Evolutionary conservation across 2,888 invertebrate genomes (phyloP), one percentile per base, ranked within the genome.

Genomic region (Eilema griseolum): DNA sequence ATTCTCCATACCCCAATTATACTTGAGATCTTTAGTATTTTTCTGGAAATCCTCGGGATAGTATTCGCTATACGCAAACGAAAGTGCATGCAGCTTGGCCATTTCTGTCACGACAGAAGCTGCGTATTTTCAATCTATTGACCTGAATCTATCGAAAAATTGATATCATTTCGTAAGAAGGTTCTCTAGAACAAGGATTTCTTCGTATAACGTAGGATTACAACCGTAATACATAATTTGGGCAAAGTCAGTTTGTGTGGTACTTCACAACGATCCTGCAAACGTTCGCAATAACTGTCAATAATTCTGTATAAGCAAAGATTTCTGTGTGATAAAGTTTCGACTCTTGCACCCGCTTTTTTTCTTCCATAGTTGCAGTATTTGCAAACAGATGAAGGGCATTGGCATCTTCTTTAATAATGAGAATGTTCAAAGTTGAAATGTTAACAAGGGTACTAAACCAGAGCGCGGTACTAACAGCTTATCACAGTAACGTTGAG

Each of bases 31-130:
- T 26, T 41, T 28, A 24, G n/a, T 20, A 26, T 26, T n/a, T 24
- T 66, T 24, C 5, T 66, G 23, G 41, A 83, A 90, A 24, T 80
- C 76, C 60, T 86, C 81, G 4, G 88, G 89, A 23, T 85, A 37
- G 59, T 85, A 81, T 59, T 84, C 79, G 37, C 78, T 79, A 66
- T 84, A 83, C 0, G 88, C 89, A 14, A 90, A 80, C 0, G 90
- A 89, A 0, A 90, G 77, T 0, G 91, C 89, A 67, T 93, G 92
- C 7, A 90, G 79, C 71, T 87, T 88, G 0, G 89, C 91, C 61
- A 90, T 70, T 11, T 85, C 85, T 28, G 76, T 65, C 0, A 81
- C 67, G 0, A 88, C 84, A 24, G 90, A 86, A n/a, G 83, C 81
- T 23, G 73, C 79, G 46, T 69, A 69, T 60, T 65, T 61, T 65